Conservation (phyloP, 1,140 invertebrate genomes). For the Nautilus pompilius region DNA sequence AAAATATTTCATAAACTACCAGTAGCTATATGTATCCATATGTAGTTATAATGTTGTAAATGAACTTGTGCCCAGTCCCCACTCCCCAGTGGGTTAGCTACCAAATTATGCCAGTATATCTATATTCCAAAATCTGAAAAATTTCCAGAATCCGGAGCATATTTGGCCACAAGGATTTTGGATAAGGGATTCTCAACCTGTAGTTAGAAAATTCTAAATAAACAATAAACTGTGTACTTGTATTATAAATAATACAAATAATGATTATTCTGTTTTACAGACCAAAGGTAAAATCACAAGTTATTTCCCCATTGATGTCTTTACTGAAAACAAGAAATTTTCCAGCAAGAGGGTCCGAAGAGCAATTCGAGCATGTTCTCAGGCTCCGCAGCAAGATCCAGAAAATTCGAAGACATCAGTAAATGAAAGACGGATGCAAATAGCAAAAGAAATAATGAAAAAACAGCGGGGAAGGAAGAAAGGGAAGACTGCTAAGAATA, state of each 20-base stretch:
- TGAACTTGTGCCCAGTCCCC: background rate
- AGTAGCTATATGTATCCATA: no score
- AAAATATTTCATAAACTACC: no score
- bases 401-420: constrained; percentile 12
- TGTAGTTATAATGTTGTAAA: no score
- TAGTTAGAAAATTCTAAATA: background rate
- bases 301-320: constrained; percentile 34
- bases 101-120: background rate
- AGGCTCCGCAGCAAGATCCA: background rate
- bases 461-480: background rate
- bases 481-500: background rate
- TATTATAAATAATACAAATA: background rate
- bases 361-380: constrained; percentile 4
- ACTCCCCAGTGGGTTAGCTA: background rate
- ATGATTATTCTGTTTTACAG: constrained; percentile 19
- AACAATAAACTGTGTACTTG: no score
- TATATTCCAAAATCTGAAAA: background rate
- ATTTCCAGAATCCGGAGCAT: background rate
- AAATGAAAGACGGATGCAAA: constrained; percentile 6
- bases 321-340: constrained; percentile 18
- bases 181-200: background rate
- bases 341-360: constrained; percentile 29
- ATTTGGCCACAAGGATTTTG: background rate
- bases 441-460: background rate
- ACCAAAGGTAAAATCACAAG: constrained; percentile 29